Conservation (phyloP, 2,888 invertebrate genomes). For the Sesamia inferens region DNA sequence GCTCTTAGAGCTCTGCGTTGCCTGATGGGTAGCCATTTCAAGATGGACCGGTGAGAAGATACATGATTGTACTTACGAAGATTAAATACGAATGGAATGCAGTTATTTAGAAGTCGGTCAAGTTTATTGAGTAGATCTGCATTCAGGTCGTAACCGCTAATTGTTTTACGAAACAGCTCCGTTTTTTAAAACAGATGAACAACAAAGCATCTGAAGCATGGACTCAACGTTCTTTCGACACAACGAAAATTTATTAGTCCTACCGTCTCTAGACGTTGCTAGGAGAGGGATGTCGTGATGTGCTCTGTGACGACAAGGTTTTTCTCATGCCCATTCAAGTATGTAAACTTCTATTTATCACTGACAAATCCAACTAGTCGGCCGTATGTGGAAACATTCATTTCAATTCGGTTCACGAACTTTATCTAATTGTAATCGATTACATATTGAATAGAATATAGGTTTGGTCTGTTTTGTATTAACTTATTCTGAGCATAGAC, state of each 20-base stretch:
- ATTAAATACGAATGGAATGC: too few relatives aligned
- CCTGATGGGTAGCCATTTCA: too few relatives aligned
- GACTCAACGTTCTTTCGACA: background rate
- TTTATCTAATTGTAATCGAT: background rate
- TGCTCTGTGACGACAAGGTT: background rate
- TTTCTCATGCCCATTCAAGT: background rate
- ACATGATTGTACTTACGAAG: too few relatives aligned
- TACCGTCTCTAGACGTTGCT: background rate
- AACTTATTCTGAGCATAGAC: background rate
- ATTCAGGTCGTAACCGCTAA: too few relatives aligned
- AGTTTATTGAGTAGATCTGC: too few relatives aligned
- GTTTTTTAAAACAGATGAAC: too few relatives aligned
- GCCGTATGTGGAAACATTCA: conserved; percentile 14
- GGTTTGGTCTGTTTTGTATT: too few relatives aligned
- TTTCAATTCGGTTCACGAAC: conserved; percentile 18
- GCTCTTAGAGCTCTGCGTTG: too few relatives aligned
- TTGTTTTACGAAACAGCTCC: too few relatives aligned
- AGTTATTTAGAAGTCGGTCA: too few relatives aligned
- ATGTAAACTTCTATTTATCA: conserved; percentile 18
- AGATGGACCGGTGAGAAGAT: too few relatives aligned
- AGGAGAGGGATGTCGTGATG: background rate
- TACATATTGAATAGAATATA: background rate
- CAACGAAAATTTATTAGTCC: background rate
- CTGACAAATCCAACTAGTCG: conserved; percentile 18
- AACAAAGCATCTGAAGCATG: background rate